phyloP scores from a whole-genome alignment of 2,797 vertebrate genomes.

The Calcarius lapponicus region DNA sequence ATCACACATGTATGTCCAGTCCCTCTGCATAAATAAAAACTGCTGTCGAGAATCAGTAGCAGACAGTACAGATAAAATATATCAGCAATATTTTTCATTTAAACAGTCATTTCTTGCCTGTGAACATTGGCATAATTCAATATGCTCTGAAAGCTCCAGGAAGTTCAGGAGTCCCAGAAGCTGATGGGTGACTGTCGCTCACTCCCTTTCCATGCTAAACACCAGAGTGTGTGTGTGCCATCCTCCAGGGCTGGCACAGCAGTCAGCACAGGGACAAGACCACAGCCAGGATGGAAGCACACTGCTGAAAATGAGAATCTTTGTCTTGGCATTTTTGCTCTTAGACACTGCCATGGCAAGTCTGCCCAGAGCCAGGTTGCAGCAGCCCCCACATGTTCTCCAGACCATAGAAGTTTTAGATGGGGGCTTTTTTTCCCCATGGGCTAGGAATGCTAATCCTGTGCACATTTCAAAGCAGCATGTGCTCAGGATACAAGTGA shows the following conservation, averaged over 20 bases:
- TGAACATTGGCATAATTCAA: background rate
- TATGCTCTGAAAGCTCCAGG: background rate
- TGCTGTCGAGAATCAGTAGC: background rate
- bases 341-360: background rate
- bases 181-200: background rate
- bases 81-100: background rate
- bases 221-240: accelerated
- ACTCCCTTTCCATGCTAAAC: background rate
- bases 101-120: background rate
- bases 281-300: background rate
- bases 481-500: background rate
- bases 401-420: background rate
- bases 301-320: background rate
- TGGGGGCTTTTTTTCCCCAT: background rate
- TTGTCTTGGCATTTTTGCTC: background rate
- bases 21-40: background rate
- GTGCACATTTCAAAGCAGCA: background rate
- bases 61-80: background rate
- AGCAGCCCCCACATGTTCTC: background rate
- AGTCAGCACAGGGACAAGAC: background rate
- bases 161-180: background rate
- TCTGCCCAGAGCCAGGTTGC: background rate
- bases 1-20: background rate
- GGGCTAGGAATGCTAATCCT: background rate
- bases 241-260: background rate